Evolutionary conservation across 2,888 invertebrate species (phyloP).

Genomic region (Dryocosmus kuriphilus): DNA sequence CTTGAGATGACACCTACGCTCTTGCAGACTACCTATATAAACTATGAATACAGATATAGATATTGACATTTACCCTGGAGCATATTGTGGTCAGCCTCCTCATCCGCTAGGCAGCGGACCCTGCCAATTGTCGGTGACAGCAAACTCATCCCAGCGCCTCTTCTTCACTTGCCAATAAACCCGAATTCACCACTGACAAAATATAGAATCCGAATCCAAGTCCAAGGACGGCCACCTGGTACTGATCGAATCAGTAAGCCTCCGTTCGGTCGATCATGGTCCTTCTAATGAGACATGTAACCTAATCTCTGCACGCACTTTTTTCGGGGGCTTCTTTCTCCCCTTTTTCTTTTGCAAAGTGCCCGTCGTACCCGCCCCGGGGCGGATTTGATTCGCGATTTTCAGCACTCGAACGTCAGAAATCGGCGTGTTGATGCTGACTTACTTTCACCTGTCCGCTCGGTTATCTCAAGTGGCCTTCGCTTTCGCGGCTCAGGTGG

Average conservation of each 20-base stretch:
- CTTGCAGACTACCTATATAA: neutral
- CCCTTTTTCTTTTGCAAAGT: neutral
- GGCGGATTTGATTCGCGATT: neutral
- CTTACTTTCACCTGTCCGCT: conserved; percentile 1
- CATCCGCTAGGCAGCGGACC: conserved; percentile 73
- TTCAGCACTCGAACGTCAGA: neutral
- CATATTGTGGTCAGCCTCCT: conserved; percentile 76
- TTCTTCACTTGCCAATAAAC: neutral
- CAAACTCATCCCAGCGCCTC: conserved; percentile 68
- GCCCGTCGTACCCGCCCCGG: neutral
- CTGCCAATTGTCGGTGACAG: conserved; percentile 70
- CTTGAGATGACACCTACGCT: neutral
- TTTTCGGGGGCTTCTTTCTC: neutral
- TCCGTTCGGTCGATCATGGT: neutral
- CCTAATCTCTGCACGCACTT: neutral
- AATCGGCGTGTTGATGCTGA: neutral
- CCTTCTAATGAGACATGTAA: neutral
- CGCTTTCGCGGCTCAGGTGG: neutral
- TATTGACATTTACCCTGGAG: conserved; percentile 74
- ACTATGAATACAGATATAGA: neutral
- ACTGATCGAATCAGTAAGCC: neutral
- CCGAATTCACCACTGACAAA: neutral
- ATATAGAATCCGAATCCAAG: neutral
- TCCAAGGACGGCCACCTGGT: neutral
- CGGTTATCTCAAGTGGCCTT: neutral